These are phyloP conservation scores for Samia ricini DNA, from an alignment of 1,140 invertebrate genomes.

Conservation along the genomic window DNA sequence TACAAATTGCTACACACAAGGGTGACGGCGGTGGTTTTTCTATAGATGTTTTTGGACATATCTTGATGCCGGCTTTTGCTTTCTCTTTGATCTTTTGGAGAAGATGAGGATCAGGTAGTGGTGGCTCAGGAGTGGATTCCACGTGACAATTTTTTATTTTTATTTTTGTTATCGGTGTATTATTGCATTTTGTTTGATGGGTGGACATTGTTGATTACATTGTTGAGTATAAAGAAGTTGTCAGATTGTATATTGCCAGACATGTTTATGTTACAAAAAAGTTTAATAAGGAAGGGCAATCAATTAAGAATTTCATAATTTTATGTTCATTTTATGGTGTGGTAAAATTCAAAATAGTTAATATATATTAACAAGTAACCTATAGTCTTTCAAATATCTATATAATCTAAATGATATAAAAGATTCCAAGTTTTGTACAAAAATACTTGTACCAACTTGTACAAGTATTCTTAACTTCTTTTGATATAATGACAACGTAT, in stretches of 20 bases:
- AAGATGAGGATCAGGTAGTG: slow-evolving; percentile 40
- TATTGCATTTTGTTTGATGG: not conserved
- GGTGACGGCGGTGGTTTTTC: slow-evolving; percentile 30
- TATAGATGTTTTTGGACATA: slow-evolving; percentile 38
- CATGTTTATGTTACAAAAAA: not conserved
- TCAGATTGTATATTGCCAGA: not conserved
- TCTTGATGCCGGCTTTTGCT: slow-evolving; percentile 44
- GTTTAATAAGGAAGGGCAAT: not conserved
- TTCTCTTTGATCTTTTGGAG: slow-evolving; percentile 40
- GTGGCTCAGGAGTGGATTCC: slow-evolving; percentile 36
- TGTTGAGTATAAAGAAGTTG: not conserved
- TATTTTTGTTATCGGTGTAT: not conserved
- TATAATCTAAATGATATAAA: too few species aligned
- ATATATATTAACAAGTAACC: too few species aligned
- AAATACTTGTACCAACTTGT: too few species aligned
- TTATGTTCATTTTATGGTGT: too few species aligned
- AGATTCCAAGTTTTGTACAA: too few species aligned
- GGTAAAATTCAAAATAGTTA: too few species aligned
- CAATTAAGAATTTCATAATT: too few species aligned
- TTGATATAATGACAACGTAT: too few species aligned
- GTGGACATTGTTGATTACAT: slow-evolving; percentile 3
- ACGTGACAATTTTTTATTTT: slow-evolving; percentile 37
- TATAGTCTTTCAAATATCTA: too few species aligned
- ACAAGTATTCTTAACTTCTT: too few species aligned
- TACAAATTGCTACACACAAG: slow-evolving; percentile 42